phyloP scores from a whole-genome alignment of 2,797 vertebrate species.

The Notoglanidium macrostoma region DNA sequence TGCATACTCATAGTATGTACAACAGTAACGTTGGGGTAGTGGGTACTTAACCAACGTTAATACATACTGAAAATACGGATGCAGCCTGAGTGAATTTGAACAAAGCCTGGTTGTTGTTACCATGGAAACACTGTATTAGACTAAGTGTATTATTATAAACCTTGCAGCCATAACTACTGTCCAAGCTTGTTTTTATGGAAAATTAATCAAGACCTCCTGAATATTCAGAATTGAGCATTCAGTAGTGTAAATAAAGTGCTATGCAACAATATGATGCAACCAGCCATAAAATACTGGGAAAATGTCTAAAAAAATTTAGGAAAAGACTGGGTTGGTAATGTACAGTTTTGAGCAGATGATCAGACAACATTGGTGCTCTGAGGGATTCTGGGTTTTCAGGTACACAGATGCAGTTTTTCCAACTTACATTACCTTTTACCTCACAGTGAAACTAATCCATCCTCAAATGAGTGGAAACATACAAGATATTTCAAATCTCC shows the following conservation, averaged over 20 bases:
- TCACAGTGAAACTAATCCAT: constrained; percentile 29
- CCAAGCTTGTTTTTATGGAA: background rate
- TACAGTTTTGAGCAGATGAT: background rate
- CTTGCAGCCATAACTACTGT: background rate
- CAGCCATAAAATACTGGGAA: background rate
- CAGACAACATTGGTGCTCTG: background rate
- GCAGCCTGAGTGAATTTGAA: background rate
- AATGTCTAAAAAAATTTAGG: background rate
- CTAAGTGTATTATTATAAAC: background rate
- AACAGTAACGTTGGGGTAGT: no score
- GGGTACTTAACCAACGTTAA: no score
- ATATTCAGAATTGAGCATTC: background rate
- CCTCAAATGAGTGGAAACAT: constrained; percentile 43
- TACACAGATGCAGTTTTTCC: constrained; percentile 8
- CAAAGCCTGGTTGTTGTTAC: background rate
- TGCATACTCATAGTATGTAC: no score
- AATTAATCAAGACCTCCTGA: background rate
- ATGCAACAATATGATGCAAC: background rate
- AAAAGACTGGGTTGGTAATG: background rate
- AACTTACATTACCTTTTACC: constrained; percentile 8
- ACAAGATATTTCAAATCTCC: constrained; percentile 43
- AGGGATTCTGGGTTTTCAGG: constrained; percentile 12
- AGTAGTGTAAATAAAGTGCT: background rate
- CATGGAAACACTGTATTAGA: background rate
- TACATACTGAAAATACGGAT: no score